Evolutionary conservation across 2,797 vertebrate genomes (phyloP).

Genomic region (Mionectes olivaceus): DNA sequence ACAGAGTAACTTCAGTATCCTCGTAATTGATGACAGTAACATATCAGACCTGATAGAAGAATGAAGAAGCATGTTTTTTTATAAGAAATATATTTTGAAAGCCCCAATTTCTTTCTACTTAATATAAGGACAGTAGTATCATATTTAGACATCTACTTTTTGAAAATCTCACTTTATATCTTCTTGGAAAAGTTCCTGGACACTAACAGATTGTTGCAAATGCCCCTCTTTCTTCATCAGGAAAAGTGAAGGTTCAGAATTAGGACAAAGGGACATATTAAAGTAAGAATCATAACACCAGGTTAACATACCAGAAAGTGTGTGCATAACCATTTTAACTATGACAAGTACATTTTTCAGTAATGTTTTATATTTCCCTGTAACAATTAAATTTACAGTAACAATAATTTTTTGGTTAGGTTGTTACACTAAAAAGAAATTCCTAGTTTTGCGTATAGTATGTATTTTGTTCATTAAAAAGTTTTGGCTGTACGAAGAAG

Average conservation of each 20-base stretch:
- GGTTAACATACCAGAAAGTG: rapidly evolving
- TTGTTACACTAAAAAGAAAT: background rate
- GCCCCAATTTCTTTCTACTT: background rate
- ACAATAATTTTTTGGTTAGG: background rate
- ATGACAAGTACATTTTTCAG: background rate
- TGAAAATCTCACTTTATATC: background rate
- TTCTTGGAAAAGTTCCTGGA: background rate
- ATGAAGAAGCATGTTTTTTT: background rate
- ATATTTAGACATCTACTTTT: background rate
- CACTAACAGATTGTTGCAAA: background rate
- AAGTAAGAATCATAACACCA: background rate
- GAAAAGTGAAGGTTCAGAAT: background rate
- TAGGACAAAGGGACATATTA: background rate
- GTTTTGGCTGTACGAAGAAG: background rate
- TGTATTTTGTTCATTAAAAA: background rate
- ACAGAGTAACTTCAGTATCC: background rate
- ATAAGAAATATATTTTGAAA: background rate
- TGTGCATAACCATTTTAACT: background rate
- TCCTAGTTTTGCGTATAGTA: background rate
- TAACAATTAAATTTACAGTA: background rate
- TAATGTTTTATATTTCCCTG: background rate
- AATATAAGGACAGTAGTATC: background rate
- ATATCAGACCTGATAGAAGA: background rate
- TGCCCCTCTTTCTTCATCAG: background rate
- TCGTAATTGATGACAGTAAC: background rate